Conservation (phyloP, 2,888 invertebrate species). For the Epistrophe eligans region DNA sequence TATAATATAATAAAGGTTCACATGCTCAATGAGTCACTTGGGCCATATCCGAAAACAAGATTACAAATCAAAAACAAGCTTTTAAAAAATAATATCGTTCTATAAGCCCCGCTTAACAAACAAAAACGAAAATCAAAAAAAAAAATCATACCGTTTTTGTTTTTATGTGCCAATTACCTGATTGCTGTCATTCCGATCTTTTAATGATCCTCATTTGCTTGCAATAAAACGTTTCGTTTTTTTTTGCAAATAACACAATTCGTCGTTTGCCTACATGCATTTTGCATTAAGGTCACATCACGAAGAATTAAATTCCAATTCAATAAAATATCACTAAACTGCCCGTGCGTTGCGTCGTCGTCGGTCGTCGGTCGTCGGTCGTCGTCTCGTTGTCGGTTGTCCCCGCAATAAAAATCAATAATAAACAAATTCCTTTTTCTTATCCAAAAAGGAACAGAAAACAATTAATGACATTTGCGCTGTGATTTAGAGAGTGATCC, state of each 20-base stretch:
- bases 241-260: conserved; percentile 45
- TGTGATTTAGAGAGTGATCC: conserved; percentile 54
- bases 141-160: background rate
- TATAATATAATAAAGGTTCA: background rate
- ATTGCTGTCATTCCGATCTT: conserved; percentile 29
- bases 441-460: conserved; percentile 5
- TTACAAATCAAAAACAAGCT: conserved; percentile 27
- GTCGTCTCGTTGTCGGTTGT: background rate
- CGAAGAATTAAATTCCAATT: conserved; percentile 58
- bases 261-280: conserved; percentile 51
- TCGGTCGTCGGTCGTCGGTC: background rate
- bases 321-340: conserved; percentile 64
- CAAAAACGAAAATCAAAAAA: background rate
- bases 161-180: conserved; percentile 20
- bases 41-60: conserved; percentile 7
- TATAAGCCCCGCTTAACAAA: background rate
- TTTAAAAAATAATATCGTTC: conserved; percentile 5
- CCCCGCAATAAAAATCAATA: conserved; percentile 59
- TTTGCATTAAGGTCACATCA: conserved; percentile 66
- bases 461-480: conserved; percentile 49
- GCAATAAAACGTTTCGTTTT: conserved; percentile 50
- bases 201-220: conserved; percentile 57
- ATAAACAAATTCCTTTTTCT: conserved; percentile 58
- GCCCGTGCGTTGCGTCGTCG: background rate
- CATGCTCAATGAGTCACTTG: background rate